Evolutionary conservation across 1,140 invertebrate genomes (phyloP), one percentile per base, ranked within the genome.

Genomic region (Hesperophylax magnus): DNA sequence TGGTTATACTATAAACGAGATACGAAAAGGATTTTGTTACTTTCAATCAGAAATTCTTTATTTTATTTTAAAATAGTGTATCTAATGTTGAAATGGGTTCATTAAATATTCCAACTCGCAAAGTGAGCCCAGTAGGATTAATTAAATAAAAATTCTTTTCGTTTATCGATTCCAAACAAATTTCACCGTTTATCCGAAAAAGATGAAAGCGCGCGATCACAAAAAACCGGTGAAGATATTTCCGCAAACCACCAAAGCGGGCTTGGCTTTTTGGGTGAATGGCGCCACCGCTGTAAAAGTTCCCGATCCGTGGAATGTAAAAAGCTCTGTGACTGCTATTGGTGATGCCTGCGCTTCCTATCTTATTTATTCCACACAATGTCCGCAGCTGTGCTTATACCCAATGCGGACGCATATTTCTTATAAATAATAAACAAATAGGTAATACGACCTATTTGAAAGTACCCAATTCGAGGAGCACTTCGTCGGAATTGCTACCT

Each of bases 281-380:
- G 22, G 63, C 34, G 63, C 63, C 27, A 27, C 27, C 3, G 22
- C 63, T 0, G 24, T 65, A 34, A 31, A 65, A 65, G 63, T 27
- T 31, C 27, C 27, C 27, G 27, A 65, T 65, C 20, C 63, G 22
- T 17, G 4, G 15, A 18, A 20, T 52, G 74, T 58, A n/a, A 34
- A 63, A 77, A 77, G 72, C 72, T 31, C 63, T 11, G 18, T 14
- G 63, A 67, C 63, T 47, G 61, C 18, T 65, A 56, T 56, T 18
- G 63, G 31, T 18, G 39, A 71, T 34, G 58, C 34, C 47, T 77
- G 58, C 27, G 27, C 22, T 77, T 77, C 18, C 34, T 52, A 18
- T 47, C 31, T 61, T 61, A 39, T 77, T 77, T 77, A 63, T 61
- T 39, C 47, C 74, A 34, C 58, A 47, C 63, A 77, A 77, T 39